Evolutionary conservation across 2,113 vertebrate genomes (phyloP).

Genomic region (Cavia porcellus): DNA sequence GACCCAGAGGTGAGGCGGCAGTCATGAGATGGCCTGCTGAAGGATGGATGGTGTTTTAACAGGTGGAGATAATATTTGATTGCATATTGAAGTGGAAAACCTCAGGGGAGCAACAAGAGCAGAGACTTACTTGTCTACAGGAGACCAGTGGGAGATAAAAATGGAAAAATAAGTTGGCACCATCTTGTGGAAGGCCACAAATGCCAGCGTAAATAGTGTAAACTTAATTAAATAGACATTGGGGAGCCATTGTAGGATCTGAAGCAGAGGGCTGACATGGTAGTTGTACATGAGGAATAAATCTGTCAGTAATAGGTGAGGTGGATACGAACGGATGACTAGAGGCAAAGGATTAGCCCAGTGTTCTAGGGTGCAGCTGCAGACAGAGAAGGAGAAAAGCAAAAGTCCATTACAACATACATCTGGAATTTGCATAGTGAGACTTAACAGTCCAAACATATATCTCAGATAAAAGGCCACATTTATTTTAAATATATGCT

Average conservation of each 20-base stretch:
- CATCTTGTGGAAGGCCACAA: not conserved
- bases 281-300: not conserved
- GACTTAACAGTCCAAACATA: not conserved
- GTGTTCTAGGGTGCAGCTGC: not conserved
- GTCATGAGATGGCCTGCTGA: not conserved
- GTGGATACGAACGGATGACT: not conserved
- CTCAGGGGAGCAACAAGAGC: not conserved
- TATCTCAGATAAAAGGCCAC: constrained; percentile 49
- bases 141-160: constrained; percentile 36
- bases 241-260: constrained; percentile 47
- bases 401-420: not conserved
- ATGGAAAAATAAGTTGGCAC: constrained; percentile 61
- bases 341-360: not conserved
- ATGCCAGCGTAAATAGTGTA: constrained; percentile 58
- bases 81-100: not conserved
- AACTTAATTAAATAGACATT: constrained; percentile 50
- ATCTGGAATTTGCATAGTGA: constrained; percentile 57
- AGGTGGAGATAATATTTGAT: not conserved
- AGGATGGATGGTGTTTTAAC: not conserved
- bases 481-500: constrained; percentile 65
- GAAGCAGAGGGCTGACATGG: not conserved
- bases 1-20: not conserved
- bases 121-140: constrained; percentile 30
- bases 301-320: constrained; percentile 58
- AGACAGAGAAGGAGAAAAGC: not conserved